Evolutionary conservation across 2,888 invertebrate genomes (phyloP).

Genomic region (Cephus pulcher): DNA sequence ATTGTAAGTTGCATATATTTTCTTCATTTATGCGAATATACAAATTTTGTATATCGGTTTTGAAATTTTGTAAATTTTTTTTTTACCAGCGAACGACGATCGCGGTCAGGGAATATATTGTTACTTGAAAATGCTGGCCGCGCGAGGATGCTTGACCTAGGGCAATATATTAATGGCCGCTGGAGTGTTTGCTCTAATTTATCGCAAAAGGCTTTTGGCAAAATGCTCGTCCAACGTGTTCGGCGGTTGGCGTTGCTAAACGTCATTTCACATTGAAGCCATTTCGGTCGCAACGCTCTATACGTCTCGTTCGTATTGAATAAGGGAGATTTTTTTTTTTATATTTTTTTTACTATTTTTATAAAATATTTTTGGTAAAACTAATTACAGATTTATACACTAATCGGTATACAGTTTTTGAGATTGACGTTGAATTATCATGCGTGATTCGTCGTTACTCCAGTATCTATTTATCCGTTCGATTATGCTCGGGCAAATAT

Average conservation of each 20-base stretch:
- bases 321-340: no score
- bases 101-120: background rate
- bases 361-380: no score
- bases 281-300: background rate
- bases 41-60: background rate
- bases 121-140: background rate
- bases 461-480: background rate
- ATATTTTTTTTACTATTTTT: no score
- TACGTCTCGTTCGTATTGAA: no score
- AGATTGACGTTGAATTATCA: background rate
- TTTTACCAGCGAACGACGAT: no score
- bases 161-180: background rate
- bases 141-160: background rate
- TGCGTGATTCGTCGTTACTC: background rate
- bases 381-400: background rate
- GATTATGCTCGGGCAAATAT: background rate
- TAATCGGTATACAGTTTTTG: background rate
- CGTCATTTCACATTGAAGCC: background rate
- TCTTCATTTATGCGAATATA: background rate
- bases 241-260: background rate
- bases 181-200: background rate
- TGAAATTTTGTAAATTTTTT: no score
- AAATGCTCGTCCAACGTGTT: background rate
- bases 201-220: background rate
- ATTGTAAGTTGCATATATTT: background rate